These are phyloP conservation scores for Chaetodon trifasciatus DNA, from an alignment of 2,797 vertebrate species.

Conservation along the genomic window DNA sequence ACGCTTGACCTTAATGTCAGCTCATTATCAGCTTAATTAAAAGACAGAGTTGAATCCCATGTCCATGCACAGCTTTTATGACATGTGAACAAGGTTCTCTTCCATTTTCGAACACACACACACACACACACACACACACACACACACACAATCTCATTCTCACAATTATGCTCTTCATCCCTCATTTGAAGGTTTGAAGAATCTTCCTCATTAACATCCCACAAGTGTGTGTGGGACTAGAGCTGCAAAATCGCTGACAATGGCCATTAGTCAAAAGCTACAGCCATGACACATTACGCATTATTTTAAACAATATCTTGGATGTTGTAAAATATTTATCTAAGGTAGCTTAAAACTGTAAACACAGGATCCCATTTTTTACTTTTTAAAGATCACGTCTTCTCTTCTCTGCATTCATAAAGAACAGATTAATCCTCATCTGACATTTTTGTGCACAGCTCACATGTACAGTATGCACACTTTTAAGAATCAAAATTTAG, in stretches of 20 bases:
- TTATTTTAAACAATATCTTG: background rate
- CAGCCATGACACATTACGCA: background rate
- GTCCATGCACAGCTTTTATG: slow-evolving; percentile 47
- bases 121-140: slow-evolving; percentile 4
- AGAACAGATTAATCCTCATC: background rate
- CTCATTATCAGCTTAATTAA: slow-evolving; percentile 74
- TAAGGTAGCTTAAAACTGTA: background rate
- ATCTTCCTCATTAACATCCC: slow-evolving; percentile 57
- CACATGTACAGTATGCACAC: too few species aligned
- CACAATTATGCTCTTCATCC: slow-evolving; percentile 25
- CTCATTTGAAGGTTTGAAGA: slow-evolving; percentile 36
- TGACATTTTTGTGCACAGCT: background rate
- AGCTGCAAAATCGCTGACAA: slow-evolving; percentile 31
- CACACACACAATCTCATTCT: background rate
- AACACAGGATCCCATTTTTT: background rate
- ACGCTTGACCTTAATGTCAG: slow-evolving; percentile 73
- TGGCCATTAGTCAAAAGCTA: slow-evolving; percentile 14
- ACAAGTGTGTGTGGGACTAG: slow-evolving; percentile 3
- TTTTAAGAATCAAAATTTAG: background rate
- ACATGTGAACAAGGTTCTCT: slow-evolving; percentile 27
- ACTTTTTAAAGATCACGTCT: background rate
- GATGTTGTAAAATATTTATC: background rate
- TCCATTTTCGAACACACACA: background rate
- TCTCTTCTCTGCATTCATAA: background rate
- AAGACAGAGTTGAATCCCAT: slow-evolving; percentile 49